Evolutionary conservation across 1,140 invertebrate genomes (phyloP), one percentile per base, ranked within the genome.

Genomic region (Achroia grisella): DNA sequence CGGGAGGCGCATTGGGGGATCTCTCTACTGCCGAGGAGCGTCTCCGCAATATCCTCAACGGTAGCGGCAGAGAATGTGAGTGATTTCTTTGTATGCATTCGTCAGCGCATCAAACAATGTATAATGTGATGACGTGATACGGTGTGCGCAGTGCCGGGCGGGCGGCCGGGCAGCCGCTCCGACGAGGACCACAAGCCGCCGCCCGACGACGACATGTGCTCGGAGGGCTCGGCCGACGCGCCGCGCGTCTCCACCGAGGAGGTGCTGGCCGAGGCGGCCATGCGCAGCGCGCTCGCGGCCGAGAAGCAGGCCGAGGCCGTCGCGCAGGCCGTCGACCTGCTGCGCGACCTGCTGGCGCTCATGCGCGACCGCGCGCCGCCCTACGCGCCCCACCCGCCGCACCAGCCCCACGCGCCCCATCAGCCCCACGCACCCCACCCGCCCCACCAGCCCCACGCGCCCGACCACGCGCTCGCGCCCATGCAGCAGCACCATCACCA

Each of bases 231-330:
- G 4, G 56, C 10, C 1, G 62, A 51, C 35, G 52, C 37, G 8
- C 44, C 67, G 36, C 62, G 63, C 9, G 61, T 67, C 31, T 40
- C 47, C 47, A 71, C 75, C 43, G 79, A 80, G 54, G 79, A 83
- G 53, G 52, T 83, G 45, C 62, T 80, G 42, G 79, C 76, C 13
- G 79, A 81, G 54, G 75, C 73, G 8, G 77, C 75, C 39, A 78
- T 81, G 75, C 68, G 77, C 34, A 71, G 54, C 42, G 79, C 79
- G 10, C 66, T 80, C 31, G 76, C 76, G 31, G 79, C 79, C 12
- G 77, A 79, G 58, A 79, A 81, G 48, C 79, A 80, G 56, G 79
- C 75, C n/a, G 79, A 80, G 52, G 69, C 78, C 12, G 74, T 71
- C 4, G 49, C 69, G 15, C 76, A 79, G 45, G 75, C 68, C 13